Conservation (phyloP, 2,113 vertebrate species). For the Nansenia antarctica region DNA sequence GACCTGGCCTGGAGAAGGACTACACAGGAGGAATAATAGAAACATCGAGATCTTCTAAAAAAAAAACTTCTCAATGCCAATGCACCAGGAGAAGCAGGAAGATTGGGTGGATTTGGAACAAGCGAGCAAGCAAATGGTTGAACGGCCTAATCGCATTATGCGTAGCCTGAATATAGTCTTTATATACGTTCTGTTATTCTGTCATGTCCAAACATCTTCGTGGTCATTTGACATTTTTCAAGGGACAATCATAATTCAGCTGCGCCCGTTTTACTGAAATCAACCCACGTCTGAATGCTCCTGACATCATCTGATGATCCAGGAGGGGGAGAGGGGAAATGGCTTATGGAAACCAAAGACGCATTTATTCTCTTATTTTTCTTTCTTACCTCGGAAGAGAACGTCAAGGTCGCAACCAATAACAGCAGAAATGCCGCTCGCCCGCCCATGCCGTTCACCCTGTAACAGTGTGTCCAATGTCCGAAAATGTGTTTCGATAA, state of each 20-base stretch:
- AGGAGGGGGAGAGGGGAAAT: neutral
- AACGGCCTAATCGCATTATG: too few species aligned
- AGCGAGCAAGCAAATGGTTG: too few species aligned
- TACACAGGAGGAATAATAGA: too few species aligned
- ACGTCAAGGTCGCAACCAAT: slow-evolving; percentile 72
- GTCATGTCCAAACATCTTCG: too few species aligned
- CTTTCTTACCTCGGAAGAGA: slow-evolving; percentile 74
- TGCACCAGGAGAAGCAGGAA: too few species aligned
- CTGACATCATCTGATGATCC: neutral
- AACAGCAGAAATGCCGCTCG: slow-evolving; percentile 67
- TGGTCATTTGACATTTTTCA: too few species aligned
- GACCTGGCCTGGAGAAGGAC: too few species aligned
- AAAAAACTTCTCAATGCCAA: too few species aligned
- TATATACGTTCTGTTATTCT: too few species aligned
- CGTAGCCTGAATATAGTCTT: too few species aligned
- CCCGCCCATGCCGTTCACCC: slow-evolving; percentile 66
- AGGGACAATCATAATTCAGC: neutral
- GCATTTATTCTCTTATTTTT: slow-evolving; percentile 21
- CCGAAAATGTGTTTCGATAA: neutral
- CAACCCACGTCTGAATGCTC: neutral
- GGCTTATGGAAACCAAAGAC: slow-evolving; percentile 1
- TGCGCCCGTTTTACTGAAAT: neutral
- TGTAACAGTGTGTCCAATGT: slow-evolving; percentile 23
- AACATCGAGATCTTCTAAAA: too few species aligned
- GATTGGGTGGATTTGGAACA: too few species aligned